Evolutionary conservation across 2,113 vertebrate species (phyloP).

Genomic region (Eleginops maclovinus): DNA sequence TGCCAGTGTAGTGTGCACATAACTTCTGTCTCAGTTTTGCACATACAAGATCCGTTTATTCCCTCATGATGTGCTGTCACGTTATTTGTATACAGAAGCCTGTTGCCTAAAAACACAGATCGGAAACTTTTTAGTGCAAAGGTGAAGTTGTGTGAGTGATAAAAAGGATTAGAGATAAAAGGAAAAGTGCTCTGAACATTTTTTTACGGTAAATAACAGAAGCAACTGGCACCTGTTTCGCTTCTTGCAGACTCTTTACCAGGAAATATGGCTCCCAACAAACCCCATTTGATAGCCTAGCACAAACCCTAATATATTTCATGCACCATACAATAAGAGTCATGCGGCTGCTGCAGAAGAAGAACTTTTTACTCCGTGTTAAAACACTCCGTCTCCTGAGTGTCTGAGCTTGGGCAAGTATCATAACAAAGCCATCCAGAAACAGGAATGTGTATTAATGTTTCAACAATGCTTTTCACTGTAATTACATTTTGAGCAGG

Average conservation of each 20-base stretch:
- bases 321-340: not conserved
- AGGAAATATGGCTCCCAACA: not conserved
- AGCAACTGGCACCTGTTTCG: not conserved
- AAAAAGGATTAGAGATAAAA: conserved; percentile 25
- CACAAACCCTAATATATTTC: conserved; percentile 13
- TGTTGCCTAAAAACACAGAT: not conserved
- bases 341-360: conserved; percentile 23
- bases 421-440: conserved; percentile 31
- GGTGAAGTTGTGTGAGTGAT: conserved; percentile 19
- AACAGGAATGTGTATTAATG: conserved; percentile 21
- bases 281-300: not conserved
- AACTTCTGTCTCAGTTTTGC: conserved; percentile 38
- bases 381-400: not conserved
- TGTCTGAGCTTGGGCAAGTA: not conserved
- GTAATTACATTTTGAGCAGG: conserved; percentile 50
- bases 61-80: conserved; percentile 11
- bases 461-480: conserved; percentile 36
- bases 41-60: conserved; percentile 22
- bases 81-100: conserved; percentile 24
- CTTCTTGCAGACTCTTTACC: not conserved
- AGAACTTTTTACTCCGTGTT: conserved; percentile 20
- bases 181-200: not conserved
- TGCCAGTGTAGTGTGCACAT: conserved; percentile 17
- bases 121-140: conserved; percentile 26
- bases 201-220: not conserved